Percentiles rank a stretch among this genome's conserved stretches.
Conservation (phyloP, 2,797 vertebrate genomes). For the Lagorchestes hirsutus region DNA sequence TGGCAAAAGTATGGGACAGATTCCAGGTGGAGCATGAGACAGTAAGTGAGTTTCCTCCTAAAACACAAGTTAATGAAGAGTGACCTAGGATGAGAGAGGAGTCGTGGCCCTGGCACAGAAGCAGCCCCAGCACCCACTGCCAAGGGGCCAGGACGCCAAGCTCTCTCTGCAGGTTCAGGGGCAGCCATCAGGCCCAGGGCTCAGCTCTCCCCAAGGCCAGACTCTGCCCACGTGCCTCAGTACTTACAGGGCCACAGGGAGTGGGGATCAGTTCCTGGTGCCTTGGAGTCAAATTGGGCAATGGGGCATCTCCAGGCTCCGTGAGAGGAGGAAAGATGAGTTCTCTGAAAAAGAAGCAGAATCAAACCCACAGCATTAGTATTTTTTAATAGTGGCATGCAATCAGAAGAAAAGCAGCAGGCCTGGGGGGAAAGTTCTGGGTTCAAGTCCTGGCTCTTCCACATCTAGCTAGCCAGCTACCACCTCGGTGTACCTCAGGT, state of each 20-base stretch:
- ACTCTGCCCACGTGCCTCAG: too few relatives aligned
- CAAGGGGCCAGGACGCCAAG: too few relatives aligned
- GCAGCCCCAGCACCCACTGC: too few relatives aligned
- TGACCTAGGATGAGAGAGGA: too few relatives aligned
- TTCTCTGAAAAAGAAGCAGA: conserved; percentile 73
- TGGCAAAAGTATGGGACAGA: too few relatives aligned
- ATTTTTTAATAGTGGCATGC: background rate
- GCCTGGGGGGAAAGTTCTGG: background rate
- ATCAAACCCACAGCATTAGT: background rate
- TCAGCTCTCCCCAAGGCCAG: background rate
- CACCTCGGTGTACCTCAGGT: too few relatives aligned
- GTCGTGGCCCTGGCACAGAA: too few relatives aligned
- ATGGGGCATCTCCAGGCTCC: conserved; percentile 69
- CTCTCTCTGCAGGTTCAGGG: too few relatives aligned
- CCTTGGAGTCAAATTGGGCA: conserved; percentile 89
- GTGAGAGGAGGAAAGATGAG: conserved; percentile 78
- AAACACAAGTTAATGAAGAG: too few relatives aligned
- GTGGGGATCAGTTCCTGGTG: conserved; percentile 91
- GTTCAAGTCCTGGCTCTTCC: background rate
- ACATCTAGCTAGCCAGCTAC: background rate
- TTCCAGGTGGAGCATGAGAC: too few relatives aligned
- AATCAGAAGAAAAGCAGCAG: background rate
- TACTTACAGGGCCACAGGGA: conserved; percentile 91
- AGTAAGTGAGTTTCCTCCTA: too few relatives aligned
- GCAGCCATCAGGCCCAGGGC: too few relatives aligned